Base-by-base conservation (phyloP, 2,113 vertebrate species). In the Mugil cephalus region DNA sequence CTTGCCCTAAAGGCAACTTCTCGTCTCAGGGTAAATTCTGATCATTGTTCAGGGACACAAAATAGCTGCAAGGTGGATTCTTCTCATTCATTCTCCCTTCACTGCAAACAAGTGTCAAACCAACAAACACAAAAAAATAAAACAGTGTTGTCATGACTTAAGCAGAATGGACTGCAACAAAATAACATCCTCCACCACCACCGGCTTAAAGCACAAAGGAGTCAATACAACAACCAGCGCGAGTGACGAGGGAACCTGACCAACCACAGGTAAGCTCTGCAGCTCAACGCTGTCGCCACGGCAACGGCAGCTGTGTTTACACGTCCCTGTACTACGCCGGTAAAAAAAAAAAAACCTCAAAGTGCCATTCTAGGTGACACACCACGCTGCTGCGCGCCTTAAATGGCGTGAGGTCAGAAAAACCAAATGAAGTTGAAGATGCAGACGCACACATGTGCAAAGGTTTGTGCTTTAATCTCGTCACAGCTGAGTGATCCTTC, bases 1-100 rank as follows among this genome's bases (percentile, higher is more conserved):
- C 43, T 35, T 15, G 8, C 9, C 9, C 18, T 38, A 34, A 55
- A 18, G 18, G 15, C 34, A 18, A 47, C 47, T 36, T 2, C 46
- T 54, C 0, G 1, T 60, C 63, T 66, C 74, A 10, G 24, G 18
- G 15, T 13, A 9, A 43, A 56, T 55, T 56, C 69, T 40, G 1
- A 24, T 67, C 51, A 13, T 74, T 63, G 42, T 35, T 71, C 2
- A 46, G 30, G 34, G 50, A 71, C 66, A 52, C 51, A 19, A 8
- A 43, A 38, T 9, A 0, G 17, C 8, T 9, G 7, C 40, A 61
- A 18, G 30, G 45, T 5, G 4, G 24, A 30, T 30, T 30, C 24
- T 30, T 30, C 24, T 2, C 3, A 30, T 30, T 30, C 24, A 30
- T 3, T 51, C 42, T 58, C 11, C 2, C 3, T 38, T 40, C 17